Conservation (phyloP, 2,113 vertebrate genomes). For the Gorsachius goisagi region DNA sequence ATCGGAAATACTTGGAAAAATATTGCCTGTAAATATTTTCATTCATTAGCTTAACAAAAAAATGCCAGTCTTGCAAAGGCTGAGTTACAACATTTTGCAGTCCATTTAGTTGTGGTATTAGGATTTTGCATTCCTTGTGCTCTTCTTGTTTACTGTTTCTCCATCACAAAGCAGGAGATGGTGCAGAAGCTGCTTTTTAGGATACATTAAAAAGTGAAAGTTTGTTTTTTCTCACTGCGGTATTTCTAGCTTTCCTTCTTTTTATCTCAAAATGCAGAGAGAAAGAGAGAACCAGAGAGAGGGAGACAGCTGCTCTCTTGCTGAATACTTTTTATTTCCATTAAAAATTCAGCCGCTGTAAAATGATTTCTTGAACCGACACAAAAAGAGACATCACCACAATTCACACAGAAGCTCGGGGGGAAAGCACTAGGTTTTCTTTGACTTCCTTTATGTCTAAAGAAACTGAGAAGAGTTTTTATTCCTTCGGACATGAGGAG, state of each 20-base stretch:
- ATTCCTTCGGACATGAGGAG: background rate
- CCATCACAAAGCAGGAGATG: background rate
- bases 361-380: slow-evolving; percentile 8
- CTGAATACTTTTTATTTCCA: background rate
- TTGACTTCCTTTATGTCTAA: background rate
- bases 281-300: background rate
- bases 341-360: slow-evolving; percentile 33
- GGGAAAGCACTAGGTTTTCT: background rate
- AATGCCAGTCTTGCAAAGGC: background rate
- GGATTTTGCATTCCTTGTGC: background rate
- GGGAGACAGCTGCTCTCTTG: background rate
- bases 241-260: background rate
- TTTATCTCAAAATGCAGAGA: background rate
- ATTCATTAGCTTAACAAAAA: background rate
- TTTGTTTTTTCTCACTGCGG: background rate
- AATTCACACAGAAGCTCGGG: background rate
- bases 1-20: background rate
- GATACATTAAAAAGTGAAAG: background rate
- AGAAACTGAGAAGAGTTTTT: background rate
- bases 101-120: background rate
- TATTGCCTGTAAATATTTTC: background rate
- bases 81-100: background rate
- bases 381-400: background rate
- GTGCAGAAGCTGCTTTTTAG: background rate
- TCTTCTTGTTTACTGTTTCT: background rate